These are phyloP conservation scores for Sinohyriopsis cumingii DNA, from an alignment of 2,888 invertebrate species.

Conservation along the genomic window DNA sequence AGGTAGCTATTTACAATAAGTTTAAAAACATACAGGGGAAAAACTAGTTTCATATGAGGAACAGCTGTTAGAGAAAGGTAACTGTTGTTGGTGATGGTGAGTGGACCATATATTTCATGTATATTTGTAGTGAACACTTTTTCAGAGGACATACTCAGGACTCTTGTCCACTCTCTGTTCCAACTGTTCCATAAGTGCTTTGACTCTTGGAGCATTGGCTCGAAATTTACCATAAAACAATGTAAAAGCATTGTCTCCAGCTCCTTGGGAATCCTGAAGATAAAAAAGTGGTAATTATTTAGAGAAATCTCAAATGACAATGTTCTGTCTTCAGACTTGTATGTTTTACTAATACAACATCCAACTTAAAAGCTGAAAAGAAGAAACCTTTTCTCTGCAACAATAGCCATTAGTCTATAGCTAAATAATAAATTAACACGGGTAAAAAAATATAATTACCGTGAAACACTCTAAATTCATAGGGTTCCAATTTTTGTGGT, in stretches of 20 bases:
- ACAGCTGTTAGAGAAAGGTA: neutral
- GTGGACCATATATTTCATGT: no score
- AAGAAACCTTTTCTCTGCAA: no score
- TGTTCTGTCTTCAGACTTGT: neutral
- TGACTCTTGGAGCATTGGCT: constrained; percentile 89
- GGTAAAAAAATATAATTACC: no score
- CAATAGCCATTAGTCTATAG: no score
- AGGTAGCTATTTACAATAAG: no score
- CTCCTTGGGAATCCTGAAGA: constrained; percentile 60
- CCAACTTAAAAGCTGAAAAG: no score
- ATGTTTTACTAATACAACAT: neutral
- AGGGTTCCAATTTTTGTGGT: no score
- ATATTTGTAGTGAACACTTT: neutral
- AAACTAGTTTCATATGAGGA: no score
- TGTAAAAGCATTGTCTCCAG: constrained; percentile 79
- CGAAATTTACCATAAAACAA: constrained; percentile 95
- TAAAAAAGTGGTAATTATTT: constrained; percentile 4
- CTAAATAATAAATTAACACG: no score
- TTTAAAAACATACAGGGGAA: no score
- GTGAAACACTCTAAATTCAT: no score
- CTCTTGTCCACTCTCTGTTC: constrained; percentile 84
- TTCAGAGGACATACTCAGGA: constrained; percentile 79
- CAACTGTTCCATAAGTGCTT: constrained; percentile 85
- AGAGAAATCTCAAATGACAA: neutral
- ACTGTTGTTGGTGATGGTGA: neutral